These are phyloP conservation scores for Cactoblastis cactorum DNA, from an alignment of 2,888 invertebrate genomes.

Conservation along the genomic window DNA sequence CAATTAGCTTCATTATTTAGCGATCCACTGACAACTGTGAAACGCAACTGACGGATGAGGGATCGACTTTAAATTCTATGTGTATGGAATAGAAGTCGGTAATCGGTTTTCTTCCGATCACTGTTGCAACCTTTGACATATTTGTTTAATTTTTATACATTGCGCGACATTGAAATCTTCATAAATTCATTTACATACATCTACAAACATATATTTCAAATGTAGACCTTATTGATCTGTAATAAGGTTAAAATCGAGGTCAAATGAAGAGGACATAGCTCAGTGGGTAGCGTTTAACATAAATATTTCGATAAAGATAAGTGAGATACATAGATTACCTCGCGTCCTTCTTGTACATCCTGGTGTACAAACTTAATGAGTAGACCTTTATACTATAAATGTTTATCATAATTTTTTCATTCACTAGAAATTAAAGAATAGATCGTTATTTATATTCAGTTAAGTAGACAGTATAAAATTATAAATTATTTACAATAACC, in stretches of 20 bases:
- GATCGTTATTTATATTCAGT: too few species aligned
- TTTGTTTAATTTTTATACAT: conserved; percentile 27
- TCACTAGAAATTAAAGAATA: too few species aligned
- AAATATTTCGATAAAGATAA: conserved; percentile 1
- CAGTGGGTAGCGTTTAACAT: conserved; percentile 7
- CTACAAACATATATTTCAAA: conserved; percentile 1
- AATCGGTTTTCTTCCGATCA: conserved; percentile 26
- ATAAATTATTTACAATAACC: too few species aligned
- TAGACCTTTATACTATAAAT: too few species aligned
- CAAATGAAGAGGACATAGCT: not conserved
- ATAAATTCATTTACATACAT: conserved; percentile 21
- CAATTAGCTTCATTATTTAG: conserved; percentile 20
- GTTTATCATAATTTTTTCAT: too few species aligned
- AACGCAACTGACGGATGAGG: not conserved
- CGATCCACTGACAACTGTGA: conserved; percentile 14
- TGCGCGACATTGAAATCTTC: conserved; percentile 37
- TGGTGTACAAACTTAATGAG: not conserved
- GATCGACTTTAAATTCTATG: conserved; percentile 8
- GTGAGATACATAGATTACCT: not conserved
- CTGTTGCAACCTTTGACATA: conserved; percentile 38
- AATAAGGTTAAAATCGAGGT: conserved; percentile 5
- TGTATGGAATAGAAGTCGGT: conserved; percentile 13
- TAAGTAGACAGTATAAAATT: too few species aligned
- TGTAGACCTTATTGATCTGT: conserved; percentile 4
- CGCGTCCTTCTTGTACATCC: not conserved